Base-by-base conservation (phyloP, 2,113 vertebrate species). In the Zosterops pallidus region DNA sequence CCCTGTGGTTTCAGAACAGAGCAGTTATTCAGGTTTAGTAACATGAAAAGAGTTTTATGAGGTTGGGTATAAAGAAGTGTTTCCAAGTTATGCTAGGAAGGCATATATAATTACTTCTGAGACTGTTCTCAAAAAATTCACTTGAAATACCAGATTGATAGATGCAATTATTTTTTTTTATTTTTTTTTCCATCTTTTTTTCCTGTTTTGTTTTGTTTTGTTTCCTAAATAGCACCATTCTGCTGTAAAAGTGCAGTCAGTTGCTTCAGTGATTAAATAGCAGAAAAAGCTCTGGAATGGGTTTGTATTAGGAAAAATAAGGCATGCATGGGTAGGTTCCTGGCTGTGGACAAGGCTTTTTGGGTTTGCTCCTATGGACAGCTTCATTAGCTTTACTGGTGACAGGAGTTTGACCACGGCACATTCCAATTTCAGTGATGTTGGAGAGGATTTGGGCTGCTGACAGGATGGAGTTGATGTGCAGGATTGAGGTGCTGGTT, bases 41-140 rank as follows among this genome's bases (percentile, higher is more conserved):
- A 92, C 67, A 80, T 86, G 55, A 95, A 65, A 88, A 91, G 78
- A 46, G 55, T 81, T 92, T 95, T 89, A 92, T n/a, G 78, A 89
- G 62, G 53, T 33, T 67, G 56, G 52, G 39, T 83, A 55, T 70
- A 64, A 91, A 87, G 70, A 94, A 92, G 16, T 56, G 60, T 77
- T 92, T 93, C 94, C 87, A 96, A 83, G 86, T 78, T 91, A 71
- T 37, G 42, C 39, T 90, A 88, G 90, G 60, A 92, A 96, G 83
- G 71, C 64, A 29, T 67, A 56, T 63, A 47, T 83, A 92, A 86
- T 93, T 83, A 56, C 75, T 87, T 88, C 18, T 37, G 63, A 83
- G 83, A 56, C 28, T 55, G 44, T 74, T 92, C 50, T 83, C 9
- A 16, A 76, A 95, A 86, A 86, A 28, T 5, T 84, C 19, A 23